Percentiles rank a stretch among this genome's conserved stretches.
Conservation (phyloP, 1,140 invertebrate species). For the Dendrolimus kikuchii region DNA sequence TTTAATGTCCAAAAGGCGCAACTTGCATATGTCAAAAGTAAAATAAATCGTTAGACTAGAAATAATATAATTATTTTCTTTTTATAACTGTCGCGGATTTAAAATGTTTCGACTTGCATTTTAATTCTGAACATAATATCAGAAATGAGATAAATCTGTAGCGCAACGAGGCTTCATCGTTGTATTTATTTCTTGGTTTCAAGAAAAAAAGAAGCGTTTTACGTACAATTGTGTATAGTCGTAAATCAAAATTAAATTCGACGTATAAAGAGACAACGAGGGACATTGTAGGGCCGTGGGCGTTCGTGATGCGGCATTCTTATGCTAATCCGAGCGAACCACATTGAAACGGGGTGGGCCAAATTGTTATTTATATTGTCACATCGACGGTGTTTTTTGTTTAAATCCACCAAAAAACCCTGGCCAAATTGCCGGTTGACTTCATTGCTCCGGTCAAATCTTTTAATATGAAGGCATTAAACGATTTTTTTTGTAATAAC, state of each 20-base stretch:
- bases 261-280: conserved; percentile 65
- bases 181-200: conserved; percentile 8
- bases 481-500: not conserved
- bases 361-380: conserved; percentile 72
- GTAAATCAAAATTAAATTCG: conserved; percentile 71
- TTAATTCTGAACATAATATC: too few species aligned
- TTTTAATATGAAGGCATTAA: conserved; percentile 6
- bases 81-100: too few species aligned
- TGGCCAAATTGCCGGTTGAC: conserved; percentile 46
- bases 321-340: conserved; percentile 66
- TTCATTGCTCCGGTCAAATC: conserved; percentile 20
- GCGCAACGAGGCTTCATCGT: not conserved
- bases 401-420: conserved; percentile 41
- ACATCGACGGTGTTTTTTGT: conserved; percentile 60
- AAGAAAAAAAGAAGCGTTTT: conserved; percentile 41
- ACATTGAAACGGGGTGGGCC: conserved; percentile 67
- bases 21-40: too few species aligned
- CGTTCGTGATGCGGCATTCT: conserved; percentile 62
- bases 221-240: conserved; percentile 56
- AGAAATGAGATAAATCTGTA: too few species aligned
- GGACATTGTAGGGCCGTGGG: conserved; percentile 48
- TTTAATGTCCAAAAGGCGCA: too few species aligned
- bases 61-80: too few species aligned
- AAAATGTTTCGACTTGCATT: too few species aligned
- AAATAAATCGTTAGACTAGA: too few species aligned